Conservation (phyloP, 2,888 invertebrate species). For the Gastracanthus pulcherrimus region DNA sequence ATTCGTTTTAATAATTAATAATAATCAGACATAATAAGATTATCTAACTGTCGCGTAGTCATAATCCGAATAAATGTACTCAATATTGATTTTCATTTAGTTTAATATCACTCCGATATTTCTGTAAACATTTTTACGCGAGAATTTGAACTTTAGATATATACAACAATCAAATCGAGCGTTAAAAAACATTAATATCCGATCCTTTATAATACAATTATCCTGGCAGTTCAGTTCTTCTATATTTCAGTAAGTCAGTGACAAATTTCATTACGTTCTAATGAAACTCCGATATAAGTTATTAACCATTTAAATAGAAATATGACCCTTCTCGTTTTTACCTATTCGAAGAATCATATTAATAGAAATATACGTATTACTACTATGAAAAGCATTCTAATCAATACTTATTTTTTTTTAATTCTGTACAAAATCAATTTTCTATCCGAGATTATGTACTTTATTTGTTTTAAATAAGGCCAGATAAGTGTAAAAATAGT, state of each 20-base stretch:
- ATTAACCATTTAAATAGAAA: neutral
- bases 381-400: too few relatives aligned
- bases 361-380: too few relatives aligned
- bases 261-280: neutral
- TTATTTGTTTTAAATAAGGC: too few relatives aligned
- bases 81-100: neutral
- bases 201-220: neutral
- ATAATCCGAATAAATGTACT: neutral
- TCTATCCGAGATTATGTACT: too few relatives aligned
- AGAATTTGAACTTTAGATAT: neutral
- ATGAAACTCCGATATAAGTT: neutral
- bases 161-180: neutral
- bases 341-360: too few relatives aligned
- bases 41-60: neutral
- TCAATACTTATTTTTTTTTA: too few relatives aligned
- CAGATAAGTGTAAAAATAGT: too few relatives aligned
- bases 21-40: neutral
- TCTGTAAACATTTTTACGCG: neutral
- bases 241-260: neutral
- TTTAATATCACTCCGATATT: neutral
- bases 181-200: neutral
- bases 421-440: too few relatives aligned
- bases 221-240: neutral
- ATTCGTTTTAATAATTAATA: too few relatives aligned
- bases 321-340: neutral